phyloP scores from a whole-genome alignment of 2,888 invertebrate species.

The Alcis repandata region DNA sequence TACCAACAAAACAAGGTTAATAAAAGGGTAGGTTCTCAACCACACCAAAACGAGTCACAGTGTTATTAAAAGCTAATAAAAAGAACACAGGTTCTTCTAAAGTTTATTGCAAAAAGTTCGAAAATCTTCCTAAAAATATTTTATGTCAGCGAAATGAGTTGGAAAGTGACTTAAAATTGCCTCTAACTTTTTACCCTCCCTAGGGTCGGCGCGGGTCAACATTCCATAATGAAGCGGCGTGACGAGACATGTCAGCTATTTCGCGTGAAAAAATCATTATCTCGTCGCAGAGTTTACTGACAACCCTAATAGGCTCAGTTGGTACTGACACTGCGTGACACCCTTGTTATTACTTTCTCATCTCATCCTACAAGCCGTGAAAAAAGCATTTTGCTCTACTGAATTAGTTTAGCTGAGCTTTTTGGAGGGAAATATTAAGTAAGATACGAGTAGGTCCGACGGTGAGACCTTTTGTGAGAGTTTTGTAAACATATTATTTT shows the following conservation, averaged over 20 bases:
- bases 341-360: conserved; percentile 51
- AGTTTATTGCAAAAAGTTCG: background rate
- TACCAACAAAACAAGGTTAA: too few relatives aligned
- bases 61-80: too few relatives aligned
- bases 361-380: conserved; percentile 39
- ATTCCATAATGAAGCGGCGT: conserved; percentile 57
- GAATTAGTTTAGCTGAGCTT: conserved; percentile 13
- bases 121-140: background rate
- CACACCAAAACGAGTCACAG: too few relatives aligned
- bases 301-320: conserved; percentile 58
- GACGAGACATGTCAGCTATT: conserved; percentile 59
- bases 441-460: background rate
- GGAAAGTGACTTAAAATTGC: conserved; percentile 24
- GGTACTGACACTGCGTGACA: conserved; percentile 52
- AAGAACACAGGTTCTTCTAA: too few relatives aligned
- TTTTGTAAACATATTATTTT: background rate
- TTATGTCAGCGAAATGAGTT: background rate
- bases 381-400: conserved; percentile 13
- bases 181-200: conserved; percentile 36
- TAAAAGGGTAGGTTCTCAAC: too few relatives aligned
- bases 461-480: background rate
- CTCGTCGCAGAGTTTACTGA: conserved; percentile 51
- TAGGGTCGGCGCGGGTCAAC: conserved; percentile 45
- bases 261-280: conserved; percentile 56
- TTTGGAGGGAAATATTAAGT: background rate